Conservation (phyloP, 2,888 invertebrate species). For the Phytoseiulus persimilis region DNA sequence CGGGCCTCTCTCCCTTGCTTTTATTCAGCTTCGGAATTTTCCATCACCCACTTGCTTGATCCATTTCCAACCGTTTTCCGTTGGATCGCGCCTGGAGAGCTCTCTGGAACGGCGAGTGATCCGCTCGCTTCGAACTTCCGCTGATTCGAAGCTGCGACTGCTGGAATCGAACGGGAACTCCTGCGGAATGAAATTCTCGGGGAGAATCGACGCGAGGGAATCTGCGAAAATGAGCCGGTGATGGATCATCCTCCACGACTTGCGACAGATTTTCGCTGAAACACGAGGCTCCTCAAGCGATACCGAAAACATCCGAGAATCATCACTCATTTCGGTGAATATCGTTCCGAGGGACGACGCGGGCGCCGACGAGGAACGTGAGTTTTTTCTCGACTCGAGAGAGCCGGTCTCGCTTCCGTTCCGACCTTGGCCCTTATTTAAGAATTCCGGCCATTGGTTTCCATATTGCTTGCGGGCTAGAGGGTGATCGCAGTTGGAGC, state of each 20-base stretch:
- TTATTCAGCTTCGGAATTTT: not conserved
- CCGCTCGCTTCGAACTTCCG: no score
- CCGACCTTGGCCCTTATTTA: not conserved
- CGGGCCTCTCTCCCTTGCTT: not conserved
- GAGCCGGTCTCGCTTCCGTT: not conserved
- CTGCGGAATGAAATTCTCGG: no score
- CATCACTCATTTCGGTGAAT: not conserved
- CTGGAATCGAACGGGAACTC: no score
- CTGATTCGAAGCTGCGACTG: no score
- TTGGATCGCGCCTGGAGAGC: no score
- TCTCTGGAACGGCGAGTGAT: no score
- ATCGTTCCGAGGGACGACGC: not conserved
- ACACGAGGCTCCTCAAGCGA: no score
- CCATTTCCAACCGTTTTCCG: not conserved
- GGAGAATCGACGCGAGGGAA: no score
- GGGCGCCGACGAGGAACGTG: not conserved
- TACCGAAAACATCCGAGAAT: no score
- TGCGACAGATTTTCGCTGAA: no score
- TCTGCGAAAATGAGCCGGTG: no score
- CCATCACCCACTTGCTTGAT: not conserved
- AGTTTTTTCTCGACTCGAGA: not conserved
- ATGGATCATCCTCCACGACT: no score
- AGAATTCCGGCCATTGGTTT: not conserved
- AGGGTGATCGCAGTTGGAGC: not conserved
- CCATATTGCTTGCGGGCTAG: not conserved